Base-by-base conservation (phyloP, 2,113 vertebrate species). In the Myotis lucifugus region DNA sequence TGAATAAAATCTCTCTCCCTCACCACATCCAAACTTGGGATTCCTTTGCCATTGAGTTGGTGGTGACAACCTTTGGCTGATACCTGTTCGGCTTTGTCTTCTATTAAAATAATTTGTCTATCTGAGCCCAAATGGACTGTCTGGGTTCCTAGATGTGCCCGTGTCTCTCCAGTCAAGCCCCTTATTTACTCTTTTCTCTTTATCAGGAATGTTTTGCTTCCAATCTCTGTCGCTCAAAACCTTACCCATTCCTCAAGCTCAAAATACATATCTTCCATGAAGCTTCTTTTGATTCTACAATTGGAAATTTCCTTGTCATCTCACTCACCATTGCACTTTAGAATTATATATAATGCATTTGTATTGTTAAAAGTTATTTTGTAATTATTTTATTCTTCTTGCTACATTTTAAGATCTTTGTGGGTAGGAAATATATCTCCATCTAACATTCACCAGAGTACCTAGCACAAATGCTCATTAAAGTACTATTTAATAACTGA, bases 401-500 rank as follows among this genome's bases (percentile, higher is more conserved):
- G 29, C 17, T 42, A 91, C 18, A 86, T 56, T 78, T 91, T 23
- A 40, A 92, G 15, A 73, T 84, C 27, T 73, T 82, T 69, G 18
- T 73, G 11, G 64, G 34, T 54, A 92, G 54, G 4, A 86, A 90
- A 92, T 69, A 90, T 46, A 42, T 59, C 37, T 88, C 12, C 23
- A 23, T 56, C 17, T 85, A 86, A 12, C 11, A 59, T 95, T 95
- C 11, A 48, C 7, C 67, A 70, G 0, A 90, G 59, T 18, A 56
- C 6, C 27, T 59, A 69, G 19, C 18, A 54, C 32, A 92, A 85
- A 92, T 79, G 14, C 32, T 74, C 32, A 79, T 13, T 40, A 78
- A 85, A 86, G 6, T 40, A 27, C 6, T 91, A 94, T 23, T 93
- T 92, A 85, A 74, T 32, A 77, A 37, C 25, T 69, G 7, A 95